Percentiles rank a stretch among this genome's conserved stretches.
Evolutionary conservation across 2,888 invertebrate genomes (phyloP).

Genomic region (Stenolophus ochropezus): DNA sequence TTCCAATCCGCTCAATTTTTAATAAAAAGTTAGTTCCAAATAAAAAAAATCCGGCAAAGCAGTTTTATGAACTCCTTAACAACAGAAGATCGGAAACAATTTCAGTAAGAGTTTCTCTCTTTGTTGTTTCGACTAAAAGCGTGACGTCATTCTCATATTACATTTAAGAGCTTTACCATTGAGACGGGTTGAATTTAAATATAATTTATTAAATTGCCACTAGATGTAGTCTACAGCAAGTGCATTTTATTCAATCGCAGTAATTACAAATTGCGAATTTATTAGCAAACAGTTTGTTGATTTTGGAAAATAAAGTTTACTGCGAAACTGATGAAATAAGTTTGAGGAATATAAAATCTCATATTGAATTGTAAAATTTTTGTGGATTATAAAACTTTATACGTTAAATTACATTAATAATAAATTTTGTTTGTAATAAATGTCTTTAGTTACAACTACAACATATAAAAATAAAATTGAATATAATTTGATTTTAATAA

Average conservation of each 20-base stretch:
- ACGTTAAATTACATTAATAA: too few species aligned
- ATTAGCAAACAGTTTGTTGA: conserved; percentile 2
- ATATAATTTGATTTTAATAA: too few species aligned
- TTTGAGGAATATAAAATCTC: not conserved
- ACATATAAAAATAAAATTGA: too few species aligned
- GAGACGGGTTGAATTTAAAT: not conserved
- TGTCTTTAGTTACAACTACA: too few species aligned
- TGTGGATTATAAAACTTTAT: too few species aligned
- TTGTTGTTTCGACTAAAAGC: not conserved
- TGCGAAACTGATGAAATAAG: not conserved
- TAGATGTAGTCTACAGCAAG: not conserved
- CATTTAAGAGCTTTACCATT: not conserved
- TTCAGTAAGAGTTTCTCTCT: conserved; percentile 5
- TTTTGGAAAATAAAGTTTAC: not conserved
- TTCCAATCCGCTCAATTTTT: conserved; percentile 6
- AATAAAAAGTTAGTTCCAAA: conserved; percentile 12
- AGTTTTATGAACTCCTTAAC: not conserved
- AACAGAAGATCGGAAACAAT: conserved; percentile 1
- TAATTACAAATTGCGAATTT: not conserved
- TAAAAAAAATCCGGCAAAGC: not conserved
- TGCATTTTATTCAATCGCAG: not conserved
- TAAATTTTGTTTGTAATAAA: not conserved
- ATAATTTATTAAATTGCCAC: conserved; percentile 7
- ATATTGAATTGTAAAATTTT: not conserved
- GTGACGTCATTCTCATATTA: not conserved